Base-by-base conservation (phyloP, 2,113 vertebrate genomes). In the Grus americana region DNA sequence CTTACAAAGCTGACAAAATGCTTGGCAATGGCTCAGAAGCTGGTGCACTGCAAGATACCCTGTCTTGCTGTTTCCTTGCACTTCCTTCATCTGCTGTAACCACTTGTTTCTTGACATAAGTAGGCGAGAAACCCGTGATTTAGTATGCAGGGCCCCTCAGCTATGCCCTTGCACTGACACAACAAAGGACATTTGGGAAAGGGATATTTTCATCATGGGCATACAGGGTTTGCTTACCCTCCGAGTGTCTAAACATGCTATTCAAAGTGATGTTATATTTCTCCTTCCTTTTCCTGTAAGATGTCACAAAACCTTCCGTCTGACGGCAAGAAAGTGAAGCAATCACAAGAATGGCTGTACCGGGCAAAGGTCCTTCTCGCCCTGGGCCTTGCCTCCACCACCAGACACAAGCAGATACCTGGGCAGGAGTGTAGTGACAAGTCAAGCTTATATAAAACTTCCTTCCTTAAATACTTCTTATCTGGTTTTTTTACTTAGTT, bases 21-120 rank as follows among this genome's bases (percentile, higher is more conserved):
- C 46, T 92, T 95, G 92, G 80, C 93, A 89, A 29, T 87, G 63
- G 61, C 83, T 96, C 79, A 87, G 83, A 82, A 82, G 52, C 73
- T 81, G 83, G 86, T 91, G 70, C 83, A 36, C 94, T 87, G 84
- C 70, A 85, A 93, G 86, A 81, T 89, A 92, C 83, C 70, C 62
- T 70, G 73, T 91, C 94, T 91, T 93, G 46, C 88, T 91, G 58
- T 93, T 92, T 87, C 73, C 66, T 92, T 96, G 86, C 83, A 92
- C 83, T 96, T 89, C 44, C 65, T 66, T 96, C 92, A 89, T 79
- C 92, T 79, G 54, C 66, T 89, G 54, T 79, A 95, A 79, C 46
- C 63, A 67, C 92, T 93, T 71, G 72, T 79, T 96, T 94, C 88
- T 94, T 88, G 90, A 79, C 76, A 89, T 79, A 92, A 96, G 73